Base-by-base conservation (phyloP, 2,797 vertebrate species). In the Phrynocephalus vlangalii region DNA sequence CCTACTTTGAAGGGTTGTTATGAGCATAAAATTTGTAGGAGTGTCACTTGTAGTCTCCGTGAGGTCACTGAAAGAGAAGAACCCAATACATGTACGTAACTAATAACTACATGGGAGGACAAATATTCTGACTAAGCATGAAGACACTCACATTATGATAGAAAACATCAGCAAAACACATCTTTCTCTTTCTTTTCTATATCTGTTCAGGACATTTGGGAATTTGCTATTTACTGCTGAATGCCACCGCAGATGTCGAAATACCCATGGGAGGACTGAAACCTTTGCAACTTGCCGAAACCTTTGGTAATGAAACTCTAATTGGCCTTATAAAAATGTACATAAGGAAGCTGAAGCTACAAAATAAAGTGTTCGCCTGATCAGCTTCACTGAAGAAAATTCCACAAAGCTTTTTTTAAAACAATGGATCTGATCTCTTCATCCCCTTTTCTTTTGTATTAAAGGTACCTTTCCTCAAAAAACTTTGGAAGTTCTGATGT, bases 341-440 rank as follows among this genome's bases (percentile, higher is more conserved):
- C 5, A 68, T 87, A 33, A 84, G 88, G 79, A 90, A 92, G 85
- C 44, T 2, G 30, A 92, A 85, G 81, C 70, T 87, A 22, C 63
- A 91, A 92, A 86, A 88, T 84, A 84, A 94, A 90, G 16, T 11
- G 48, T 89, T 92, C 75, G 63, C 88, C 15, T 89, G 0, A 84
- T 88, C 89, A 71, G 86, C 85, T 52, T 75, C 90, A 83, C 86
- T 50, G 66, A 67, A 72, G 5, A 81, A 75, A 33, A 38, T 83
- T 33, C 76, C n/a, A 26, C 83, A 56, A 18, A 72, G 50, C 67
- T 88, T 88, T 87, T 85, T 91, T 85, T 72, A 92, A 91, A 90
- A 72, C n/a, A 11, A 44, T 44, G 38, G 38, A 44, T 44, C 38
- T 44, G 38, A 44, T 44, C 38, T 44, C 38, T 44, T 44, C 38